Evolutionary conservation across 2,888 invertebrate species (phyloP), one percentile per base, ranked within the genome.

Genomic region (Patella caerulea): DNA sequence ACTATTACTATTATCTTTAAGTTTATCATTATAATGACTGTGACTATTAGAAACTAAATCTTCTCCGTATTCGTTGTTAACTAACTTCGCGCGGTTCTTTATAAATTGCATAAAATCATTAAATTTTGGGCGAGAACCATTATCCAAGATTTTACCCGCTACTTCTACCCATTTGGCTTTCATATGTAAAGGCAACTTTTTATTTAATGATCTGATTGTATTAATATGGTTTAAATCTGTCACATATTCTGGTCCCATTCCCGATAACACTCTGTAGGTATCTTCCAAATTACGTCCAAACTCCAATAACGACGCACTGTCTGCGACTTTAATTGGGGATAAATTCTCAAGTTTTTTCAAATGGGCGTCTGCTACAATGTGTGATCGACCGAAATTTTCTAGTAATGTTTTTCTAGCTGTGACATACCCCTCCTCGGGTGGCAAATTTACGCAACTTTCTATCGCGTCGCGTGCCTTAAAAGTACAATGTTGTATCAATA

Each of bases 381-480:
- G 65, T 7, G 65, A 24, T 65, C 65, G 65, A 2, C 65, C 65
- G 24, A 65, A 65, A 12, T 65, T 65, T 65, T 65, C 65, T 11
- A 65, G 24, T 24, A 65, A 65, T 12, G 65, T 65, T 65, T 19
- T 24, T 24, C 14, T n/a, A 19, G 65, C 65, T 19, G 19, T 65
- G n/a, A 19, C 12, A 65, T 65, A 65, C 11, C 65, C 65, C 24
- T 65, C 65, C 2, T 7, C 19, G 3, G 65, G 65, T 0, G n/a
- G 24, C 24, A 65, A 65, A 65, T 65, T 65, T 19, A 65, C 65
- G 24, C 65, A 65, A 65, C 65, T 19, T 65, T 65, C 65, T 65
- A 65, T 65, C 2, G 65, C 65, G 65, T 65, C 65, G 2, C 65
- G n/a, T 11, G 65, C 65, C 12, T 65, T 65, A 65, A 9, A n/a